phyloP scores from a whole-genome alignment of 2,113 vertebrate genomes.

The Todiramphus saurophagus region DNA sequence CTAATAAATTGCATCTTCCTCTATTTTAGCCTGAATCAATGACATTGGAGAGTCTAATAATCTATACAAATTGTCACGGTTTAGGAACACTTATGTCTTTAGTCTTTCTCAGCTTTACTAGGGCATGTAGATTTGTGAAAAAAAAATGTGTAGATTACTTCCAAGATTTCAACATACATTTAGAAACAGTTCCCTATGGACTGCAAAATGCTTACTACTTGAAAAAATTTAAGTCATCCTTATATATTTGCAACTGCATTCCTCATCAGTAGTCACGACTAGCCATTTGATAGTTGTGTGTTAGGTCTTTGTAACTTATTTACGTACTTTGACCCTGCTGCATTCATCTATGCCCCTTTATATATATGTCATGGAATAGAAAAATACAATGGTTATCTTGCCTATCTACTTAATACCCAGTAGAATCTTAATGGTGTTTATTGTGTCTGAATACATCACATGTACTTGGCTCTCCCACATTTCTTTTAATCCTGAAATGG shows the following conservation, averaged over 20 bases:
- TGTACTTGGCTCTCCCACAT: accelerated
- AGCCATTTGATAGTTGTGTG: not conserved
- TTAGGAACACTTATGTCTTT: not conserved
- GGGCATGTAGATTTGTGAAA: not conserved
- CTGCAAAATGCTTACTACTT: not conserved
- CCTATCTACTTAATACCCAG: not conserved
- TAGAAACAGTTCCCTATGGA: not conserved
- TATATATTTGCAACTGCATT: not conserved
- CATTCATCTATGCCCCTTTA: not conserved
- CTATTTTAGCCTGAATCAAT: not conserved
- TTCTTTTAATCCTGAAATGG: not conserved
- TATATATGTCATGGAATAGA: not conserved
- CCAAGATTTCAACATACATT: not conserved
- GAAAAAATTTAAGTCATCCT: not conserved
- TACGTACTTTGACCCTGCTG: not conserved
- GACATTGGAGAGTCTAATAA: not conserved
- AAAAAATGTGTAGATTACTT: accelerated
- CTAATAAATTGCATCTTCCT: not conserved
- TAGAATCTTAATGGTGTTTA: not conserved
- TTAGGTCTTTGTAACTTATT: not conserved
- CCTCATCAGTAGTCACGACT: not conserved
- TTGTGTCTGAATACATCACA: not conserved
- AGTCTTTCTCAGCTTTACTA: not conserved
- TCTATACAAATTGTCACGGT: accelerated
- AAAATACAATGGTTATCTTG: not conserved